These are phyloP conservation scores for Marronus borbonicus DNA, from an alignment of 2,888 invertebrate genomes.

Conservation along the genomic window DNA sequence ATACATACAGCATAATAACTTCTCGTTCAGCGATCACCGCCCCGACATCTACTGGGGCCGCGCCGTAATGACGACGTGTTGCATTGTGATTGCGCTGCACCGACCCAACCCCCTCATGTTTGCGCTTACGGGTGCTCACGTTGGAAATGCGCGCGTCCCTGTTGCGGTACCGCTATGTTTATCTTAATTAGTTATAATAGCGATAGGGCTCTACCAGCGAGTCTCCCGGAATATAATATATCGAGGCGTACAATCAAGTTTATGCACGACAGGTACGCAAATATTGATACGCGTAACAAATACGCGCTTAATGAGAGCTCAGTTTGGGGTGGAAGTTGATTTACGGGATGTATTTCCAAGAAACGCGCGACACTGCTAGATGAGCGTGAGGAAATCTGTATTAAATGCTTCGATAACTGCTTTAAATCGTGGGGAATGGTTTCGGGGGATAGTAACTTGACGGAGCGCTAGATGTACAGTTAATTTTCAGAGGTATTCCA, in stretches of 20 bases:
- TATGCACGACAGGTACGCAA: constrained; percentile 5
- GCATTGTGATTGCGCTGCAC: neutral
- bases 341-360: no score
- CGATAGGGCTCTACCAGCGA: neutral
- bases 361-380: no score
- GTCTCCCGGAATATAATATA: constrained; percentile 4
- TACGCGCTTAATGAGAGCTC: neutral
- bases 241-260: constrained; percentile 9
- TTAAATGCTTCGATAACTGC: no score
- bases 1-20: constrained; percentile 48
- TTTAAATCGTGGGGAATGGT: no score
- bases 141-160: neutral
- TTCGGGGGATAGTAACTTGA: no score
- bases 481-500: no score
- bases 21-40: constrained; percentile 47
- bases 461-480: no score
- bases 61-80: constrained; percentile 11
- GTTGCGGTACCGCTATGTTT: constrained; percentile 5
- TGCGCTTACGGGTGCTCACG: neutral
- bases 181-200: constrained; percentile 15
- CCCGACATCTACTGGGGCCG: constrained; percentile 1
- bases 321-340: no score
- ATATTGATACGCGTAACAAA: constrained; percentile 19
- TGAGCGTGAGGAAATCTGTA: no score
- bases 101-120: neutral